Conservation (phyloP, 2,888 invertebrate genomes). For the Amphipoea lucens region DNA sequence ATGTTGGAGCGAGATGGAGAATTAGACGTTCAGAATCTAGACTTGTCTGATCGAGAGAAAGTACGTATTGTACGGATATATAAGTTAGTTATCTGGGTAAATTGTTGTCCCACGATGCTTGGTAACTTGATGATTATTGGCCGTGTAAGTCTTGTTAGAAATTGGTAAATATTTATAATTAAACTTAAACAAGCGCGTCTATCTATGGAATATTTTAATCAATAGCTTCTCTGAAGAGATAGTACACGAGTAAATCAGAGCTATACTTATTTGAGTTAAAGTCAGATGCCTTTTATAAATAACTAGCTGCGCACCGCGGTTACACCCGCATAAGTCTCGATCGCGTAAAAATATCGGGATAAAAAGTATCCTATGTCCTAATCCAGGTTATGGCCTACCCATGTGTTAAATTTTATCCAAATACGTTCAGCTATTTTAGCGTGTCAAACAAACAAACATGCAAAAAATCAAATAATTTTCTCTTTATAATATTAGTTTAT, state of each 20-base stretch:
- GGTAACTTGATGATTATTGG: constrained; percentile 44
- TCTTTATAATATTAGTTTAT: not conserved
- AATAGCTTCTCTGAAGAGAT: not conserved
- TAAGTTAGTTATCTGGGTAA: constrained; percentile 59
- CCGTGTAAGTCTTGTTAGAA: constrained; percentile 11
- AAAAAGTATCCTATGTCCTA: no score
- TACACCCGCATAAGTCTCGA: not conserved
- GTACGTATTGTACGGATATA: constrained; percentile 67
- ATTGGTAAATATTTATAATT: not conserved
- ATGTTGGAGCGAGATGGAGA: constrained; percentile 71
- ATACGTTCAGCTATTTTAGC: no score
- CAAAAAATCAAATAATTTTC: not conserved
- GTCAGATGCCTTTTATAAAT: not conserved
- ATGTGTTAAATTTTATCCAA: no score
- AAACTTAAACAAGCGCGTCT: no score
- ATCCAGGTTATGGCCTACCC: no score
- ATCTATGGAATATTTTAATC: not conserved
- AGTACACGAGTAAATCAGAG: not conserved
- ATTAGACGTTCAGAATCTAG: constrained; percentile 70
- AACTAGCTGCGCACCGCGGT: not conserved
- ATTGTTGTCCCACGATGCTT: constrained; percentile 44
- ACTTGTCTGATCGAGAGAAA: constrained; percentile 79
- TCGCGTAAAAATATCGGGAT: no score
- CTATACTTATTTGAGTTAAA: not conserved
- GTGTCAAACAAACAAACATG: not conserved